phyloP scores from a whole-genome alignment of 2,113 vertebrate genomes.

The Calyptomena viridis region DNA sequence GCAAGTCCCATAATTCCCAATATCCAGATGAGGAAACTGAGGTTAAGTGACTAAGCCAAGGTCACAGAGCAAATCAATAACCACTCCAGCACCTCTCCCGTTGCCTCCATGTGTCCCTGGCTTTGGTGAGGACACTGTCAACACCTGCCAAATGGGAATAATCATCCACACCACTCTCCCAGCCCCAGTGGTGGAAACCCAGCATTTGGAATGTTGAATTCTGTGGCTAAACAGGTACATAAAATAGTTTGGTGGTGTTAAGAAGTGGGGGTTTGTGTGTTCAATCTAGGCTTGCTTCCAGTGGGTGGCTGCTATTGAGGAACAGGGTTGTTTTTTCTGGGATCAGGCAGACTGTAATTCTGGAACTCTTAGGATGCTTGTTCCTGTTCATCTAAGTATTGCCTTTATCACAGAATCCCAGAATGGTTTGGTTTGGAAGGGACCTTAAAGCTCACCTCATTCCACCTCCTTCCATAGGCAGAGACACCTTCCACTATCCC shows the following conservation, averaged over 20 bases:
- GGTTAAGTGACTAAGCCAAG: constrained; percentile 56
- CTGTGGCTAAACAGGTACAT: neutral
- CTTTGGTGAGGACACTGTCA: neutral
- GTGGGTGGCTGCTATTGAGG: rapidly evolving
- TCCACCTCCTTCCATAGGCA: neutral
- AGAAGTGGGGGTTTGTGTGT: neutral
- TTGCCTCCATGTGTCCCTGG: neutral
- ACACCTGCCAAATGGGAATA: neutral
- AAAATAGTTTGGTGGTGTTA: neutral
- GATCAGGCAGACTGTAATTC: neutral
- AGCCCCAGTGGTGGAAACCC: neutral
- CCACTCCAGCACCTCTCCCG: neutral
- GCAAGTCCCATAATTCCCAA: constrained; percentile 29
- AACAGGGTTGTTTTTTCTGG: neutral
- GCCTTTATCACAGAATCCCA: neutral
- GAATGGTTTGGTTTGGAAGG: neutral
- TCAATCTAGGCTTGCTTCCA: neutral
- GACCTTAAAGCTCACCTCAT: neutral
- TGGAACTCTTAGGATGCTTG: neutral
- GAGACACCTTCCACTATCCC: neutral
- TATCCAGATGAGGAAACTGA: constrained; percentile 20
- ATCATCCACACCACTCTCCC: neutral
- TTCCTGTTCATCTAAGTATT: neutral
- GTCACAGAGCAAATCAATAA: constrained; percentile 24
- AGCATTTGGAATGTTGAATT: neutral